phyloP scores from a whole-genome alignment of 2,888 invertebrate species.

The Chrysolina oricalcia region DNA sequence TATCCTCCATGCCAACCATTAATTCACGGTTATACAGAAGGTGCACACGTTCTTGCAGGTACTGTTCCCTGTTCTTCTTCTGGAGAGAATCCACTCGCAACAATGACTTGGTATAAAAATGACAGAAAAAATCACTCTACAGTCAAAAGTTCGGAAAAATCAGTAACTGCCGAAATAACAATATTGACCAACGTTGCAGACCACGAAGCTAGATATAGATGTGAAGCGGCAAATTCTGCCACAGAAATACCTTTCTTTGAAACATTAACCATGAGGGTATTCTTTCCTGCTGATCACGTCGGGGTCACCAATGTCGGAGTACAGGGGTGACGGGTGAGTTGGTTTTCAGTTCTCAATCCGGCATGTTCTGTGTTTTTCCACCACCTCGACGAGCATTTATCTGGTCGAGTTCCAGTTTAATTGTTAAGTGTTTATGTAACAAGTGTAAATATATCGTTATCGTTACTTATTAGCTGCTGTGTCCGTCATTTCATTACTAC shows the following conservation, averaged over 20 bases:
- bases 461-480: no score
- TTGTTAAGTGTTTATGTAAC: no score
- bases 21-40: constrained; percentile 92
- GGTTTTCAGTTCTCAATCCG: no score
- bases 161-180: constrained; percentile 87
- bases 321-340: no score
- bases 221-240: constrained; percentile 94
- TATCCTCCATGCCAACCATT: constrained; percentile 94
- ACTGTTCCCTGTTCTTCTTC: constrained; percentile 91
- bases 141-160: constrained; percentile 83
- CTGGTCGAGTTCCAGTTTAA: no score
- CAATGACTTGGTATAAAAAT: constrained; percentile 95
- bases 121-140: constrained; percentile 88
- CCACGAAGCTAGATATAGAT: constrained; percentile 94
- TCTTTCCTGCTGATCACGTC: no score
- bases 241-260: constrained; percentile 89
- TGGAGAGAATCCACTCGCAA: constrained; percentile 95
- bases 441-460: no score
- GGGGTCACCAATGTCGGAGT: no score
- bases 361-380: no score
- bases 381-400: no score
- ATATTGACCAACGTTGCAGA: constrained; percentile 93
- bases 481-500: no score
- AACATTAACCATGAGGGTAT: constrained; percentile 88
- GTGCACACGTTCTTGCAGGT: constrained; percentile 87